Percentiles rank a stretch among this genome's conserved stretches.
Conservation (phyloP, 1,140 invertebrate species). For the Phortica variegata region DNA sequence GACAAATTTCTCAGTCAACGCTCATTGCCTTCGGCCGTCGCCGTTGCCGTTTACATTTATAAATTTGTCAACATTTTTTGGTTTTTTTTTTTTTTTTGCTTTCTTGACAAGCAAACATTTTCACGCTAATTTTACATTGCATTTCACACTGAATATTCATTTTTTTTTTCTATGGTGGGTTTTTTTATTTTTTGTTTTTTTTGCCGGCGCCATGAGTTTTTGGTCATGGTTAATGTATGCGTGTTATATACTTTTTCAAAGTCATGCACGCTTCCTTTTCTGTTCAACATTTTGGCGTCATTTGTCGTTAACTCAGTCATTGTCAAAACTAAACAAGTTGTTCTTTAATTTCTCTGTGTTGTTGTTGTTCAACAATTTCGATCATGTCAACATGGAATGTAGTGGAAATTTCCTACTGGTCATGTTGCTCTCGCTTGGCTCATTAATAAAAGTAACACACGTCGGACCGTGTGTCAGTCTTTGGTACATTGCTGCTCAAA, state of each 20-base stretch:
- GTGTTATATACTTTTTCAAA: neutral
- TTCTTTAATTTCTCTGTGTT: neutral
- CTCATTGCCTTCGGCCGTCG: slow-evolving; percentile 10
- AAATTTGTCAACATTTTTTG: slow-evolving; percentile 42
- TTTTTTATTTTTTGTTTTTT: slow-evolving; percentile 4
- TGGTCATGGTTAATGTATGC: slow-evolving; percentile 11
- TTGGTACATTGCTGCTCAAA: slow-evolving; percentile 2
- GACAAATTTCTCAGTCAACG: slow-evolving; percentile 38
- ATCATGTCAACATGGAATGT: neutral
- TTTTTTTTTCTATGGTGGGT: slow-evolving; percentile 2
- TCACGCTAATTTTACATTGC: slow-evolving; percentile 9
- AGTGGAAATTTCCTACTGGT: neutral
- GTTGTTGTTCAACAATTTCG: slow-evolving; percentile 17
- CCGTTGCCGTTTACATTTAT: slow-evolving; percentile 30
- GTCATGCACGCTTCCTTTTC: no score
- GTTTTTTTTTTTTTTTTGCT: neutral
- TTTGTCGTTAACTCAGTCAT: no score
- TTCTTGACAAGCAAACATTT: no score
- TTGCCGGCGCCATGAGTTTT: slow-evolving; percentile 10
- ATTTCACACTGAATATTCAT: neutral
- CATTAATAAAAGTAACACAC: neutral
- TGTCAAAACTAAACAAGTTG: slow-evolving; percentile 8
- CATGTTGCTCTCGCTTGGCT: neutral
- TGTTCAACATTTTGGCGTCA: no score
- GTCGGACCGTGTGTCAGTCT: neutral